These are phyloP conservation scores for Poeciliopsis prolifica DNA, from an alignment of 2,113 vertebrate species.

Conservation along the genomic window DNA sequence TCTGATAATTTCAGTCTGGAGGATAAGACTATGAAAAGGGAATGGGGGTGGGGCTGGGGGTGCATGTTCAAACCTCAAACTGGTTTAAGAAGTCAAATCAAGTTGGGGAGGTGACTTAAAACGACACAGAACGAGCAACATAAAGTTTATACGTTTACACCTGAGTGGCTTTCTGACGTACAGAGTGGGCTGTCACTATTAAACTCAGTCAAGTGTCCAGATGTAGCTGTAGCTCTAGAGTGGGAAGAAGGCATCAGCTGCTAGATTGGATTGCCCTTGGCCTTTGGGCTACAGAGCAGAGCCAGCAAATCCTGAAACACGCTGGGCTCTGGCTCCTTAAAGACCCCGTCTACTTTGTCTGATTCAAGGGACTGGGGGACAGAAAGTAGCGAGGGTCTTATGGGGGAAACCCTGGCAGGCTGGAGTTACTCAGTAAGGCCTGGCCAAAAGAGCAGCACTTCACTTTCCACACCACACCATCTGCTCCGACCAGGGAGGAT, in stretches of 20 bases:
- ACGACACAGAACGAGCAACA: slow-evolving; percentile 44
- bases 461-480: slow-evolving; percentile 79
- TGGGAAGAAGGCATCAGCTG: slow-evolving; percentile 75
- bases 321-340: slow-evolving; percentile 74
- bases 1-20: slow-evolving; percentile 97
- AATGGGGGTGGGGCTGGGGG: slow-evolving; percentile 35
- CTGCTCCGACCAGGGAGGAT: slow-evolving; percentile 74
- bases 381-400: slow-evolving; percentile 70
- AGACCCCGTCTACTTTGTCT: slow-evolving; percentile 75
- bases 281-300: slow-evolving; percentile 70
- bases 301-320: slow-evolving; percentile 71
- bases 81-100: slow-evolving; percentile 42
- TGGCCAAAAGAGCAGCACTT: slow-evolving; percentile 81
- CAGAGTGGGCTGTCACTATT: slow-evolving; percentile 58
- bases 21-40: slow-evolving; percentile 77
- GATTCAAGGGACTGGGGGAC: slow-evolving; percentile 64
- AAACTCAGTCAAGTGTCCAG: slow-evolving; percentile 78
- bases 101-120: slow-evolving; percentile 34
- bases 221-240: slow-evolving; percentile 65
- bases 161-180: slow-evolving; percentile 60
- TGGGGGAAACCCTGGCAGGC: slow-evolving; percentile 74
- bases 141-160: slow-evolving; percentile 68
- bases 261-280: slow-evolving; percentile 78
- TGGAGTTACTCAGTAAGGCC: slow-evolving; percentile 73
- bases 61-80: slow-evolving; percentile 53